Evolutionary conservation across 2,797 vertebrate species (phyloP), one percentile per base, ranked within the genome.

Genomic region (Semaprochilodus insignis): DNA sequence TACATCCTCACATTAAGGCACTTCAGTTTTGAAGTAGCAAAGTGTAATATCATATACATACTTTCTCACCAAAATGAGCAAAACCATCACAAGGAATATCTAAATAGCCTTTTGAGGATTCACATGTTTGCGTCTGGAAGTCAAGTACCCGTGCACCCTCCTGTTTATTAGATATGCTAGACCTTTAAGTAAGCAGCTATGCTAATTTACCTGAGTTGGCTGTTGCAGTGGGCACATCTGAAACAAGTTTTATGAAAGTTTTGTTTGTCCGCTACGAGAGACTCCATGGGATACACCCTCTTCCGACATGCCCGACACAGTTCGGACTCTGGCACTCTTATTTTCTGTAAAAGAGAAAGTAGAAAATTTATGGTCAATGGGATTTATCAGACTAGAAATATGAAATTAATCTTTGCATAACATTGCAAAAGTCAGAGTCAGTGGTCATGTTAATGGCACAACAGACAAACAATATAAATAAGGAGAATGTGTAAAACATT

Each of bases 241-340:
- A 99, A 99, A 89, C 98, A 99, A 62, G 91, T 96, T 92, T 97
- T 99, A 97, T 99, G 98, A 94, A 97, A 99, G 94, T 93, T 97
- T 93, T 97, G 96, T 91, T 96, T 97, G 96, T 99, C 97, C 0
- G 96, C 97, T 77, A 96, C 91, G 71, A 99, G 94, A 63, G 93
- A 93, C 85, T 99, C 98, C 98, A 99, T 97, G 93, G 97, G 97
- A 90, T 99, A 99, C 87, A 98, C 98, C 90, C 93, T 96, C 95
- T 95, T 97, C 94, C 95, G 97, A 94, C 98, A 99, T 89, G 91
- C 94, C 90, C 87, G 93, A 93, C 98, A 99, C 15, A 88, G 95
- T 94, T 99, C 97, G 89, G 95, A 96, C 91, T 97, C 96, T 92
- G 95, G 97, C 93, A 96, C 93, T 89, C 93, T 95, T 92, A 93